Evolutionary conservation across 2,797 vertebrate genomes (phyloP), one percentile per base, ranked within the genome.

Genomic region (Sebastes miniatus): DNA sequence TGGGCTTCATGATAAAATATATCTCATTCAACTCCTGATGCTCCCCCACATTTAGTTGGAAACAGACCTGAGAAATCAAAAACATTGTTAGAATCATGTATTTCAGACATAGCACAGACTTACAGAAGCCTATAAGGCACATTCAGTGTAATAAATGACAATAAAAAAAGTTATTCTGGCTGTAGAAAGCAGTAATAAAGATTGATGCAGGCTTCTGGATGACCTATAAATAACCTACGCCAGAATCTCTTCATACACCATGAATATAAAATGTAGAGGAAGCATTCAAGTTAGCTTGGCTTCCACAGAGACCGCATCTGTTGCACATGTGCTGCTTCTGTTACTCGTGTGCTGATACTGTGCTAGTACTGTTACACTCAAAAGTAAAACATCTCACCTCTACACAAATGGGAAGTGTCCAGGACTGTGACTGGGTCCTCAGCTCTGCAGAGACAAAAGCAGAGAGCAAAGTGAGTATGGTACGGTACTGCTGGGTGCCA

Each of bases 1-100:
- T 96, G 95, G 96, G 96, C 96, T 96, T 95, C 96, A 97, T 97
- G 93, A 94, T 95, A 95, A 95, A 90, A 89, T 83, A 43, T 88
- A 79, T 89, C 86, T 92, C 79, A 89, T 92, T 95, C 83, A 93
- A 95, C 93, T 92, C 93, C 95, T 93, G 95, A 83, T 77, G 70
- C 57, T 77, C 72, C 58, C 69, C 64, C 66, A 76, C 73, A 82
- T 88, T 80, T 58, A 63, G 57, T 7, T 43, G 52, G 65, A 66
- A 88, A 75, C 29, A 76, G 70, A 77, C 69, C 89, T 90, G 73
- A 75, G 3, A 58, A 83, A 78, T 1, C 13, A 63, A 24, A 58
- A 43, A 22, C 24, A 75, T 1, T 22, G 18, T 68, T 39, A 67
- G 10, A 12, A 32, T 56, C 3, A 27, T 6, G 8, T 0, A 13